Evolutionary conservation across 2,797 vertebrate genomes (phyloP).

Genomic region (Paratrypauchen microcephalus): DNA sequence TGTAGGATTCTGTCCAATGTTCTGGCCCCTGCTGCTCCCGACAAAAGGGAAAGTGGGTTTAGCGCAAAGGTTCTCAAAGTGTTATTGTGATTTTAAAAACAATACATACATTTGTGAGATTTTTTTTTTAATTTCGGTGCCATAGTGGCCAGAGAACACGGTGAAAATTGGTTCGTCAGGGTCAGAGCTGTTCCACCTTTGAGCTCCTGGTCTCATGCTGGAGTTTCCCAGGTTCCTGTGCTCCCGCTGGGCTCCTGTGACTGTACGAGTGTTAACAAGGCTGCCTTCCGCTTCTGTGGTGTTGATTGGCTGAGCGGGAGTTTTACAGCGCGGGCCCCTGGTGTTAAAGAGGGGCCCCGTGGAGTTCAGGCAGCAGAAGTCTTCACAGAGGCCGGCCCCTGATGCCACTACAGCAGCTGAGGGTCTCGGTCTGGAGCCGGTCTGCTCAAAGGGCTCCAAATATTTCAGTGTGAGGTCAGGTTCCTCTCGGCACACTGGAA

Average conservation of each 20-base stretch:
- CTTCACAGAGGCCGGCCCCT: conserved; percentile 56
- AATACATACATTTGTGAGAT: too few species aligned
- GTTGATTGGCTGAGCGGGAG: conserved; percentile 54
- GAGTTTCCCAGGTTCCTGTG: background rate
- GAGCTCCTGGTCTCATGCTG: background rate
- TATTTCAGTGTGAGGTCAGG: background rate
- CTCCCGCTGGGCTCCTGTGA: conserved; percentile 33
- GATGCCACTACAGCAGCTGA: conserved; percentile 39
- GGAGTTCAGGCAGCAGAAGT: conserved; percentile 3
- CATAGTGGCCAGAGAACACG: too few species aligned
- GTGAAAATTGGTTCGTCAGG: background rate
- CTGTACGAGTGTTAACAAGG: conserved; percentile 52
- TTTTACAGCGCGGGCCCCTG: conserved; percentile 33
- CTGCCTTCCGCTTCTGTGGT: conserved; percentile 47
- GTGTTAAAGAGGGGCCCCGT: background rate
- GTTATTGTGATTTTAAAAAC: too few species aligned
- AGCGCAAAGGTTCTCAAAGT: too few species aligned
- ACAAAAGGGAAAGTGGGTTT: too few species aligned
- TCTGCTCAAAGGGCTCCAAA: background rate
- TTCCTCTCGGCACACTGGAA: background rate
- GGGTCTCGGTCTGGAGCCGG: conserved; percentile 58
- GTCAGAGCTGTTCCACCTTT: background rate
- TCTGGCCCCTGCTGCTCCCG: too few species aligned
- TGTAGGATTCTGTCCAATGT: too few species aligned
- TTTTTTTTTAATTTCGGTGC: too few species aligned